These are phyloP conservation scores for Protonibea diacanthus DNA, from an alignment of 2,797 vertebrate species.

Conservation along the genomic window DNA sequence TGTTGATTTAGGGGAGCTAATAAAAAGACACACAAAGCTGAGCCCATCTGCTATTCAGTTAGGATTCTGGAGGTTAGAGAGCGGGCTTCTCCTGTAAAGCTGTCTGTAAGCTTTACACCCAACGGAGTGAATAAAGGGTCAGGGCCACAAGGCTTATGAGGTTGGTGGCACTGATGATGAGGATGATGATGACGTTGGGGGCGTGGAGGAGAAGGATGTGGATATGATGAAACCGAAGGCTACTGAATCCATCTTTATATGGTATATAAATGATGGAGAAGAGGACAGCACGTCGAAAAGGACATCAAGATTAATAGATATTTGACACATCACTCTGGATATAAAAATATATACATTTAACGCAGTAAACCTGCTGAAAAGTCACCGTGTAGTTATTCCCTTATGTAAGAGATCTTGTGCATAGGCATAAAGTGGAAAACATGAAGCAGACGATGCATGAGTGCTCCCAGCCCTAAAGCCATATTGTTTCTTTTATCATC, in stretches of 20 bases:
- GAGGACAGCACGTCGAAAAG: slow-evolving; percentile 1
- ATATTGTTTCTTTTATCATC: slow-evolving; percentile 76
- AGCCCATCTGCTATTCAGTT: slow-evolving; percentile 81
- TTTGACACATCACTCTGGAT: slow-evolving; percentile 18
- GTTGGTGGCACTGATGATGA: slow-evolving; percentile 69
- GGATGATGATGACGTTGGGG: slow-evolving; percentile 46
- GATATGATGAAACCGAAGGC: slow-evolving; percentile 58
- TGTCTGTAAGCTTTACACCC: slow-evolving; percentile 79
- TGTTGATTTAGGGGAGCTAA: slow-evolving; percentile 86
- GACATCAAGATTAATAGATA: slow-evolving; percentile 13
- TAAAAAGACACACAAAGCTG: slow-evolving; percentile 83
- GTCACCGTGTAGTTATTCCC: background rate
- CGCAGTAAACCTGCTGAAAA: slow-evolving; percentile 17
- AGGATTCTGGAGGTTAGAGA: slow-evolving; percentile 82
- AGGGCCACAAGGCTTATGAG: slow-evolving; percentile 65
- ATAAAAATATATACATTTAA: slow-evolving; percentile 23
- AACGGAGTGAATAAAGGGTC: slow-evolving; percentile 76
- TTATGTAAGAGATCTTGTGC: slow-evolving; percentile 45
- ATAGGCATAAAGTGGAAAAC: slow-evolving; percentile 52
- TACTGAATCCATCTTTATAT: slow-evolving; percentile 48
- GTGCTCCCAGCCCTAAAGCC: slow-evolving; percentile 50
- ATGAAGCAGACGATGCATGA: slow-evolving; percentile 52
- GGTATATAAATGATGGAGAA: slow-evolving; percentile 9
- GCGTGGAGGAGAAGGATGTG: slow-evolving; percentile 51
- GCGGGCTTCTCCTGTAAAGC: slow-evolving; percentile 76